Base-by-base conservation (phyloP, 1,140 invertebrate genomes). In the Holcopasites calliopsidis region DNA sequence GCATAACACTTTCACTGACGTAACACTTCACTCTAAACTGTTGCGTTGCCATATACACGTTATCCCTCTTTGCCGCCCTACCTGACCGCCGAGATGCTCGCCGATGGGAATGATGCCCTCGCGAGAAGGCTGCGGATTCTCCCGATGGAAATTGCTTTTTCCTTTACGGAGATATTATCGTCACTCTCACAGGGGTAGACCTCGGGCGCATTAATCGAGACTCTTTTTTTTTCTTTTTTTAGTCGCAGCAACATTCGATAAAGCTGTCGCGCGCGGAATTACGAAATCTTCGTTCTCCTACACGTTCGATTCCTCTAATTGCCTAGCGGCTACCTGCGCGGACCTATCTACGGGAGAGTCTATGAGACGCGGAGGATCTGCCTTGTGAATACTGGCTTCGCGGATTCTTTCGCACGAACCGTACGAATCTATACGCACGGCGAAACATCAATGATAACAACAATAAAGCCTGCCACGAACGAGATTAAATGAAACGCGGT, bases 1-100 rank as follows among this genome's bases (percentile, higher is more conserved):
- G 90, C 88, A 92, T 92, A 92, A 92, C 90, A 91, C 91, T 92
- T 92, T 92, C 91, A 92, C 91, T 91, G 91, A 92, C 90, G 91
- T 92, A 92, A 91, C 90, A 90, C 90, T 87, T 89, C 86, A 84
- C 85, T 90, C 87, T 91, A 90, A 91, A 91, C 88, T 91, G 88
- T 91, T 91, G 90, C 90, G 90, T 90, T 89, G 86, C 85, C 77
- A 78, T 83, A 81, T 69, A 79, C 74, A 64, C 82, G 69, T 77
- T 65, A 35, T 49, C 28, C 23, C 73, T 58, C 47, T 58, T 52
- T 44, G 26, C 23, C 49, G n/a, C 16, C 47, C 42, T n/a, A n/a
- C 44, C 44, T 3, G 1, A n/a, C 18, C 40, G 10, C 10, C 60
- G 60, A 2, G 35, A 52, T 72, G 64, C 28, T n/a, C 4, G 18